Evolutionary conservation across 2,888 invertebrate species (phyloP), one percentile per base, ranked within the genome.

Genomic region (Limnephilus auricula): DNA sequence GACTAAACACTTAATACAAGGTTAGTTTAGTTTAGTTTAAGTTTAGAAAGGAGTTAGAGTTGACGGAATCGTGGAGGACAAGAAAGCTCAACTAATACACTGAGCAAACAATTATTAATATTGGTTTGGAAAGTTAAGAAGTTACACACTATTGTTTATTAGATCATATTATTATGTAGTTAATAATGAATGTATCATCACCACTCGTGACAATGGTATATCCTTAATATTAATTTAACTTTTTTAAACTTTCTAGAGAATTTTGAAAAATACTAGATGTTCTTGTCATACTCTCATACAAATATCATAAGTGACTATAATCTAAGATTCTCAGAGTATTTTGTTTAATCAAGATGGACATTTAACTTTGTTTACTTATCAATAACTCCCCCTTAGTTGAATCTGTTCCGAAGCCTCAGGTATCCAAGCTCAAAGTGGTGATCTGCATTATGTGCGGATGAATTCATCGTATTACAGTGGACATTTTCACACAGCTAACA

Each of bases 211-310:
- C 91, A 91, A 89, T 90, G 83, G 84, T 90, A 85, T 88, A 50
- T 79, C 65, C 91, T 92, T 92, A 92, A 91, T 45, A 90, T 90
- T 92, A 92, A 89, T 90, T 90, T 91, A 92, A 90, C 91, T 86
- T 92, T 89, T 91, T 91, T 89, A 93, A 93, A 91, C 91, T 91
- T 89, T 65, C 90, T 93, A 92, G 89, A 89, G 91, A 90, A 92
- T 90, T 89, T 91, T 93, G 91, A 93, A 91, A 93, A 93, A 92
- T 91, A 90, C 92, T 92, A 92, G 92, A 91, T 89, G 90, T 92
- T 89, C 78, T 90, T 83, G 45, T 50, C 87, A 90, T 84, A 89
- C 91, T 86, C 89, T 89, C 91, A 91, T 86, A 91, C 91, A 89
- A 90, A 89, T 91, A 91, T 91, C 89, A 86, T 91, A 89, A 91